phyloP scores from a whole-genome alignment of 2,888 invertebrate species.

The Thereva nobilitata region DNA sequence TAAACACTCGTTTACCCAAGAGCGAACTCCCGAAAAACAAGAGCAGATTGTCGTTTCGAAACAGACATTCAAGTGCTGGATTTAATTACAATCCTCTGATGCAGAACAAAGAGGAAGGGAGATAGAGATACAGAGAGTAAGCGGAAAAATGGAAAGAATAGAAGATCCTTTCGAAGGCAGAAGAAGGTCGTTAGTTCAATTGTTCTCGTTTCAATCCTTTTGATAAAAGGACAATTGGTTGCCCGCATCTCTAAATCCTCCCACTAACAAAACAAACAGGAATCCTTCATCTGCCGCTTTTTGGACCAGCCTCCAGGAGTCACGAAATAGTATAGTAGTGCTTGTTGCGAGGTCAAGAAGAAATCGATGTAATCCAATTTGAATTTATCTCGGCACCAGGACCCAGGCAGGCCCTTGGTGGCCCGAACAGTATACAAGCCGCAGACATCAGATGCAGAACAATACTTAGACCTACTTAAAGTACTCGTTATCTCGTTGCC shows the following conservation, averaged over 20 bases:
- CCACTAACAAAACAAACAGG: slow-evolving; percentile 3
- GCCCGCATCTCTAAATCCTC: neutral
- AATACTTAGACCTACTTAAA: slow-evolving; percentile 21
- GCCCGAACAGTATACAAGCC: slow-evolving; percentile 1
- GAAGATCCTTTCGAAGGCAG: too few relatives aligned
- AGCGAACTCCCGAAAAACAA: too few relatives aligned
- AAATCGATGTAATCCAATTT: slow-evolving; percentile 36
- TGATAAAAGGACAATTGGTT: neutral
- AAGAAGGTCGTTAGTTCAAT: too few relatives aligned
- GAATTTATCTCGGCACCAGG: slow-evolving; percentile 23
- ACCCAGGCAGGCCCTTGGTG: slow-evolving; percentile 5
- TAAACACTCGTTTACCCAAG: too few relatives aligned
- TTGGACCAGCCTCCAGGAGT: too few relatives aligned
- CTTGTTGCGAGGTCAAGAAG: slow-evolving; percentile 22
- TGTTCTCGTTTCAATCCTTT: too few relatives aligned
- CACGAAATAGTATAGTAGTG: neutral
- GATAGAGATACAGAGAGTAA: too few relatives aligned
- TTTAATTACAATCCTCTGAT: too few relatives aligned
- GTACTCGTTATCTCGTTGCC: slow-evolving; percentile 26
- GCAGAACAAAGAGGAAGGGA: too few relatives aligned
- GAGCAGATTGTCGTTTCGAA: too few relatives aligned
- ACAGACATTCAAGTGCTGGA: too few relatives aligned
- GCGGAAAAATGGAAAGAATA: too few relatives aligned
- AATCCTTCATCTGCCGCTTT: neutral
- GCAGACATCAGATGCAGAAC: slow-evolving; percentile 11